Evolutionary conservation across 2,888 invertebrate genomes (phyloP).

Genomic region (Cerastis leucographa): DNA sequence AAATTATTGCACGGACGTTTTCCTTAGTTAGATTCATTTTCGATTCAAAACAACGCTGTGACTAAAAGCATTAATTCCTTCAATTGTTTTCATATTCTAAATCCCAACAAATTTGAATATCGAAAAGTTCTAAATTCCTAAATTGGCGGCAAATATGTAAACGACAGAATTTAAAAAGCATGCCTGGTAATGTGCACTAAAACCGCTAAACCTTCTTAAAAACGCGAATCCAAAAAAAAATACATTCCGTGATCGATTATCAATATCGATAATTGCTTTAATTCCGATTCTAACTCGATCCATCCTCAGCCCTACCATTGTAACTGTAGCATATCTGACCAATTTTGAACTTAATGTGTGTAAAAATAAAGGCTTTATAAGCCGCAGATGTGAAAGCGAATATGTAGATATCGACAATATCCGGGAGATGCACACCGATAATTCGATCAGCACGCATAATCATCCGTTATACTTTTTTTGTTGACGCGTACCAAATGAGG

Average conservation of each 20-base stretch:
- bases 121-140: too few species aligned
- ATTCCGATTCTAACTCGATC: constrained; percentile 78
- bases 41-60: too few species aligned
- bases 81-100: too few species aligned
- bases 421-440: constrained; percentile 87
- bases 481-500: constrained; percentile 51
- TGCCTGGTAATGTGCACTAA: not conserved
- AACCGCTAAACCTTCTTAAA: constrained; percentile 30
- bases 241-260: constrained; percentile 62
- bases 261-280: constrained; percentile 77
- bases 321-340: constrained; percentile 5
- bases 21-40: too few species aligned
- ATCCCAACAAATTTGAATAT: too few species aligned
- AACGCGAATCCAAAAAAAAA: constrained; percentile 36
- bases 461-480: constrained; percentile 71
- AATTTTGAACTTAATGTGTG: constrained; percentile 63
- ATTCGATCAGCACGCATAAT: constrained; percentile 83
- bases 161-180: too few species aligned
- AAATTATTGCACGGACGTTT: too few species aligned
- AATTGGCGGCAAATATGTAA: too few species aligned
- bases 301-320: constrained; percentile 70
- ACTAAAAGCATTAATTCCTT: too few species aligned
- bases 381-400: constrained; percentile 21
- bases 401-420: constrained; percentile 74
- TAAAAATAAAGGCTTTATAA: constrained; percentile 40